A percentile compares a stretch with the other conserved stretches of the same genome.
Evolutionary conservation across 30 jellyfish, hydroid and myxozoan genomes (phyloP).

Genomic region (Aurelia sp.): DNA sequence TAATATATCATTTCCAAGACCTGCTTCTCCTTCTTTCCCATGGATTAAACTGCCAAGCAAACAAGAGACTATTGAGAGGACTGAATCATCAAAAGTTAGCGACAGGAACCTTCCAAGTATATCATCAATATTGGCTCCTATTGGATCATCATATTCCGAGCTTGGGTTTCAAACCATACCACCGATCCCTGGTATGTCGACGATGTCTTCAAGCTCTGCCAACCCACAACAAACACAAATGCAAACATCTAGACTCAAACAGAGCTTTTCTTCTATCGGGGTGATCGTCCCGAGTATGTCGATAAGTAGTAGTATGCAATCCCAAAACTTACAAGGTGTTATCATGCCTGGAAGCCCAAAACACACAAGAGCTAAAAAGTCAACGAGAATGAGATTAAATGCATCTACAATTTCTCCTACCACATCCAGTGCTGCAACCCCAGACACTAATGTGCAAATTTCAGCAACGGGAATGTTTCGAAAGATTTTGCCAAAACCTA

Average conservation of each 20-base stretch:
- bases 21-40: slow-evolving; percentile 46
- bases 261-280: background rate
- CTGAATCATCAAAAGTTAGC: background rate
- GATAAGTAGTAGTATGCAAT: background rate
- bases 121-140: slow-evolving; percentile 35
- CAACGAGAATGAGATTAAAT: background rate
- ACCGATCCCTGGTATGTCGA: slow-evolving; percentile 14
- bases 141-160: slow-evolving; percentile 20
- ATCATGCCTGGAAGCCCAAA: background rate
- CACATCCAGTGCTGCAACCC: background rate
- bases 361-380: background rate
- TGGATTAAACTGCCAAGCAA: slow-evolving; percentile 46
- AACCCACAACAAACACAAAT: no score
- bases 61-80: background rate
- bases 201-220: background rate
- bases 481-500: slow-evolving; percentile 74
- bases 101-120: slow-evolving; percentile 55
- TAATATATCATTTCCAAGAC: slow-evolving; percentile 8
- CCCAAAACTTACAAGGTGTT: background rate
- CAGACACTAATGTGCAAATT: background rate
- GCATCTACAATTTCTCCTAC: background rate
- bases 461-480: slow-evolving; percentile 36
- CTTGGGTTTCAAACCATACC: slow-evolving; percentile 20
- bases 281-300: slow-evolving; percentile 11
- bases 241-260: no score